Evolutionary conservation across 2,797 vertebrate genomes (phyloP), one percentile per base, ranked within the genome.

Genomic region (Manis javanica): DNA sequence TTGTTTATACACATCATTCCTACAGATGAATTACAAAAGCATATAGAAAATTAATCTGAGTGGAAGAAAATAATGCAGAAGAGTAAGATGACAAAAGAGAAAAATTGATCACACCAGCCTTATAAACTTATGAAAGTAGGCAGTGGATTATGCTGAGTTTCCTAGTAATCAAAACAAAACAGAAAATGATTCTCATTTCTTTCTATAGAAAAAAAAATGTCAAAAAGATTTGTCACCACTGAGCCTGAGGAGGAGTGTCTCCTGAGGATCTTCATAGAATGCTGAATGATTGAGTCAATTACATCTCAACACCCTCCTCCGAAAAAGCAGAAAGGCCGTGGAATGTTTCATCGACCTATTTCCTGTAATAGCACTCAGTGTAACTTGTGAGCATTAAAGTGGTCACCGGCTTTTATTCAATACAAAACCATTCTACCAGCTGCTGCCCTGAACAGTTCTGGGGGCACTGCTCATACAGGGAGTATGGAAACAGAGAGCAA

Each of bases 21-120:
- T 88, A 71, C 1, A 72, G 24, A 19, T 77, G 29, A 94, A 81
- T 87, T 79, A 74, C 24, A 51, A 77, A 93, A 64, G 59, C 19
- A 66, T 29, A 46, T 12, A 61, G 10, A 89, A 75, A 69, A 64
- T 19, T 72, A 68, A 95, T 75, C 3, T 78, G 1, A 87, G 14
- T 61, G 39, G 95, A 66, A 31, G 49, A 88, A 94, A 94, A 84
- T 64, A 87, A 69, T 7, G 1, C n/a, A 87, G 69, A 77, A 69
- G 34, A 86, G 39, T n/a, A 63, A 90, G 5, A 64, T 15, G 19
- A 61, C 5, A 59, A 81, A 68, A 34, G 19, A 61, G 23, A 53
- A 96, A 89, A 51, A 68, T 9, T 68, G 46, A 84, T 63, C 18
- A 85, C 2, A 21, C 2, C 6, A 84, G 13, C 3, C 39, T 49